Evolutionary conservation across 2,888 invertebrate genomes (phyloP).

Genomic region (Drosophila cognata): DNA sequence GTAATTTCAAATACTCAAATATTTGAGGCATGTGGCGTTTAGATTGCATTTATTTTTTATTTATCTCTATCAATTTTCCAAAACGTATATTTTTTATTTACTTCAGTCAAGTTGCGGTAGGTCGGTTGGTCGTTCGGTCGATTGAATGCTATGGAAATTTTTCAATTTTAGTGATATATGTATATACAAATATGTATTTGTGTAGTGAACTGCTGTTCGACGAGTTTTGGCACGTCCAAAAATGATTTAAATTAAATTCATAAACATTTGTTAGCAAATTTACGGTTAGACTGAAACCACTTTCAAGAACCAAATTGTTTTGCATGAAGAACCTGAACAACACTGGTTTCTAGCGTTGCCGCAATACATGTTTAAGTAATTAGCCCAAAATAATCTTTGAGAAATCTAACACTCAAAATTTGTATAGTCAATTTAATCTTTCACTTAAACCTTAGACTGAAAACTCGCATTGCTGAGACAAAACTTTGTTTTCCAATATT

Average conservation of each 20-base stretch:
- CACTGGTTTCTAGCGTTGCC: not conserved
- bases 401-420: not conserved
- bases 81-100: slow-evolving; percentile 16
- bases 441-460: not conserved
- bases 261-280: not conserved
- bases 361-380: not conserved
- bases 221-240: slow-evolving; percentile 33
- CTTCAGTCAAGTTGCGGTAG: slow-evolving; percentile 64
- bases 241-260: slow-evolving; percentile 20
- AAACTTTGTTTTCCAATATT: not conserved
- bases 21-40: slow-evolving; percentile 69
- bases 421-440: not conserved
- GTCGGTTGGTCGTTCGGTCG: slow-evolving; percentile 41
- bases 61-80: slow-evolving; percentile 36
- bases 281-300: not conserved
- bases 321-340: not conserved
- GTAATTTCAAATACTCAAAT: slow-evolving; percentile 60
- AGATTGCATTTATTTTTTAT: slow-evolving; percentile 16
- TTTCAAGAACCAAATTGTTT: too few relatives aligned
- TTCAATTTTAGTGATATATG: slow-evolving; percentile 28
- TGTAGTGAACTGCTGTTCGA: slow-evolving; percentile 10
- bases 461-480: not conserved
- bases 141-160: not conserved
- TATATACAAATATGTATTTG: slow-evolving; percentile 24
- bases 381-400: not conserved